These are phyloP conservation scores for Sinohyriopsis cumingii DNA, from an alignment of 2,888 invertebrate genomes.

Conservation along the genomic window DNA sequence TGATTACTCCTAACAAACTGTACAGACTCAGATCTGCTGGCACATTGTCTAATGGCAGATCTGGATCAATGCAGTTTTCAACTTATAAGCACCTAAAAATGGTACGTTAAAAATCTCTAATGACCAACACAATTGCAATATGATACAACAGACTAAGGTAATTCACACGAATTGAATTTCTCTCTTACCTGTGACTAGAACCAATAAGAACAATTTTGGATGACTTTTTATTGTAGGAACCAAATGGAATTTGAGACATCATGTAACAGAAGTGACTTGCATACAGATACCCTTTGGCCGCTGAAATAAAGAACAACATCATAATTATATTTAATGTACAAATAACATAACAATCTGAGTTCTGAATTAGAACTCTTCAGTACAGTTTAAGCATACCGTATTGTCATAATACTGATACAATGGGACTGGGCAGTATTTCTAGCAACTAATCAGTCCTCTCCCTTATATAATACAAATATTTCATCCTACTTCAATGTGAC, in stretches of 20 bases:
- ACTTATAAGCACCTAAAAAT: too few species aligned
- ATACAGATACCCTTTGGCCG: constrained; percentile 83
- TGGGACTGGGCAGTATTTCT: too few species aligned
- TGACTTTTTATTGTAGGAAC: constrained; percentile 74
- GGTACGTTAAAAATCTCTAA: too few species aligned
- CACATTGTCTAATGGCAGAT: too few species aligned
- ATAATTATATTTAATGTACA: neutral
- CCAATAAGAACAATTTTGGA: constrained; percentile 87
- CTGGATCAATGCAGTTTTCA: too few species aligned
- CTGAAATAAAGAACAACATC: constrained; percentile 48
- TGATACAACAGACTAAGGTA: too few species aligned
- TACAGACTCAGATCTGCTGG: too few species aligned
- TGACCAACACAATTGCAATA: too few species aligned
- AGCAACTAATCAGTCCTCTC: too few species aligned
- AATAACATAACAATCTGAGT: neutral
- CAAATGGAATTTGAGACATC: constrained; percentile 83
- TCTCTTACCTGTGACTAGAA: constrained; percentile 76
- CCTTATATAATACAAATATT: too few species aligned
- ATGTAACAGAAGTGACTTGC: constrained; percentile 98
- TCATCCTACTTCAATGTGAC: too few species aligned
- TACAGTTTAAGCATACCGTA: neutral
- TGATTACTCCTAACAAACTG: too few species aligned
- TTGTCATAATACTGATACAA: neutral
- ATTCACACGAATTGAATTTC: neutral
- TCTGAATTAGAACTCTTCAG: neutral